Base-by-base conservation (phyloP, 2,113 vertebrate species). In the Chloropsis hardwickii region DNA sequence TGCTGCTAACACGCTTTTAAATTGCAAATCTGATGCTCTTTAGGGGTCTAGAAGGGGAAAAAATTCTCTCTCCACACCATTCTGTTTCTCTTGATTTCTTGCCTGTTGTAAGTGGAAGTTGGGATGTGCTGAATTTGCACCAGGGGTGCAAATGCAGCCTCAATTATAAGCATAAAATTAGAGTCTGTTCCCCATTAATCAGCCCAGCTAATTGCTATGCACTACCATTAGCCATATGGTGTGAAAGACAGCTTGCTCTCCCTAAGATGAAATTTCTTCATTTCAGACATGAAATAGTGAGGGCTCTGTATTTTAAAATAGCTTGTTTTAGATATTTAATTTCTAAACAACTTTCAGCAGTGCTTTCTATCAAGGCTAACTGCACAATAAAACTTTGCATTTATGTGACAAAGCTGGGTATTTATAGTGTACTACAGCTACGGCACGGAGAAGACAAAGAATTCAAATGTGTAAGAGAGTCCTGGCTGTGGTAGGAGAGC, bases 221-320 rank as follows among this genome's bases (percentile, higher is more conserved):
- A 98, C 98, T 98, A 98, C 98, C 98, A 99, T 99, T 99, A 99
- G 98, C 99, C 99, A 99, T 99, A 99, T 99, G 99, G 98, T 99
- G 98, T 98, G 97, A 98, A 98, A 98, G 99, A 98, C 99, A 99
- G 98, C 98, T 98, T 98, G 98, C 98, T 98, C 98, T 98, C 97
- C 97, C 97, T 95, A 97, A 98, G 98, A 98, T 98, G 98, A 98
- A 98, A 98, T 98, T 98, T 98, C 97, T 98, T 98, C 97, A 98
- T 98, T 98, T 98, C 97, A 98, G 98, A 98, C 98, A 98, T 98
- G 98, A 98, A 98, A 98, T 98, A 98, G 97, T 97, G 98, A 98
- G 97, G 98, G 93, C 95, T 96, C 96, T 98, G 97, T 97, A 97
- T 98, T 98, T 98, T 97, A 98, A 97, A 98, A 98, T 98, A 98